Evolutionary conservation across 2,888 invertebrate genomes (phyloP).

Genomic region (Brenthis ino): DNA sequence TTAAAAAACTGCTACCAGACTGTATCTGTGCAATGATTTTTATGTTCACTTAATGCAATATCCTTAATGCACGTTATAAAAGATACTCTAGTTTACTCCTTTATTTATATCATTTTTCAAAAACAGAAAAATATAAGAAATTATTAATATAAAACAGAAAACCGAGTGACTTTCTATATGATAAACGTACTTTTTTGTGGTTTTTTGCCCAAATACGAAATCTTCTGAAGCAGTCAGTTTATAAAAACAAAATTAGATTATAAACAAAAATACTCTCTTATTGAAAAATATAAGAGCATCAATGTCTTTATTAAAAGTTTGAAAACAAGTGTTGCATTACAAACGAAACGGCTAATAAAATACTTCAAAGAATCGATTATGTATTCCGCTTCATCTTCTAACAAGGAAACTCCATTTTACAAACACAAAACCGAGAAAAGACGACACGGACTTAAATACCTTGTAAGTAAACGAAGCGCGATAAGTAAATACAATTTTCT

Average conservation of each 20-base stretch:
- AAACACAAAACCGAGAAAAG: conserved; percentile 72
- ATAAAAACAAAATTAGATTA: no score
- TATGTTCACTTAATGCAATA: no score
- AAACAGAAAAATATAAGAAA: no score
- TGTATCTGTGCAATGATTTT: neutral
- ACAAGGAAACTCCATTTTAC: conserved; percentile 80
- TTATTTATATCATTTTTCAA: no score
- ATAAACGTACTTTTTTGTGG: no score
- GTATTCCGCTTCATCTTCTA: conserved; percentile 67
- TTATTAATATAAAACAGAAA: no score
- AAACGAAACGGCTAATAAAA: conserved; percentile 63
- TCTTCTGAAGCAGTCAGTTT: no score
- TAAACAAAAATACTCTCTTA: neutral
- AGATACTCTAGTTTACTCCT: no score
- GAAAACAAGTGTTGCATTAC: conserved; percentile 50
- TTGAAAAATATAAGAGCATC: conserved; percentile 6
- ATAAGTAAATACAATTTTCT: conserved; percentile 76
- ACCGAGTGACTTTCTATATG: no score
- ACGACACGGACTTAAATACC: conserved; percentile 77
- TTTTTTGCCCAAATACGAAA: no score
- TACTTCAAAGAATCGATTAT: conserved; percentile 70
- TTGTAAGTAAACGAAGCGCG: conserved; percentile 79
- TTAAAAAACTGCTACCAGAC: neutral
- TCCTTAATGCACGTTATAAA: no score
- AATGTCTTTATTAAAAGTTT: conserved; percentile 38